A percentile compares a stretch with the other conserved stretches of the same genome.
phyloP scores from a whole-genome alignment of 2,113 vertebrate genomes.

The Rhea pennata region DNA sequence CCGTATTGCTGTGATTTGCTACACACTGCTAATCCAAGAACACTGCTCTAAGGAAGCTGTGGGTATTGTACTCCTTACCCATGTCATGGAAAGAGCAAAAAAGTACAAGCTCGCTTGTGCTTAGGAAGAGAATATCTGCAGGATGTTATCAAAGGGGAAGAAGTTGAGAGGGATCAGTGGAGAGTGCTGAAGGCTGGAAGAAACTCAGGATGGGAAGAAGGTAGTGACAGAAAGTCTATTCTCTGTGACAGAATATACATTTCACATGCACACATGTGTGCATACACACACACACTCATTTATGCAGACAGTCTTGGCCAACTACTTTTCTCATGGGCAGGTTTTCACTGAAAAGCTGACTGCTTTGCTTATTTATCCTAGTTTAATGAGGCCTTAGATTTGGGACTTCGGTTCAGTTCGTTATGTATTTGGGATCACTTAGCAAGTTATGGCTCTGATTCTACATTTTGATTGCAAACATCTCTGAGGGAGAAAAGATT shows the following conservation, averaged over 20 bases:
- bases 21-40: accelerated
- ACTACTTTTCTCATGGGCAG: not conserved
- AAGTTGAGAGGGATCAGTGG: not conserved
- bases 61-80: not conserved
- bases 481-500: not conserved
- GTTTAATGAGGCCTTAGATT: not conserved
- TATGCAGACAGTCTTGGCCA: not conserved
- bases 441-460: not conserved
- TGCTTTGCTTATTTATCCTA: not conserved
- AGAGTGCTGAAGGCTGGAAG: not conserved
- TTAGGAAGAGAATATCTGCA: not conserved
- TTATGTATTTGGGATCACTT: not conserved
- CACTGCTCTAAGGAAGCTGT: not conserved
- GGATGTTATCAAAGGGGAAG: not conserved
- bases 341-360: not conserved
- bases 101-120: not conserved
- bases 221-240: not conserved
- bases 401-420: not conserved
- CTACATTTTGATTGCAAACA: not conserved
- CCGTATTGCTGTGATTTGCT: not conserved
- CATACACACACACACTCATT: not conserved
- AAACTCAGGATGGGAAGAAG: not conserved
- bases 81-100: not conserved
- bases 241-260: not conserved
- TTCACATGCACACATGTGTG: not conserved